Percentiles rank a stretch among this genome's conserved stretches.
phyloP scores from a whole-genome alignment of 2,888 invertebrate species.

The Dryomyza anilis region DNA sequence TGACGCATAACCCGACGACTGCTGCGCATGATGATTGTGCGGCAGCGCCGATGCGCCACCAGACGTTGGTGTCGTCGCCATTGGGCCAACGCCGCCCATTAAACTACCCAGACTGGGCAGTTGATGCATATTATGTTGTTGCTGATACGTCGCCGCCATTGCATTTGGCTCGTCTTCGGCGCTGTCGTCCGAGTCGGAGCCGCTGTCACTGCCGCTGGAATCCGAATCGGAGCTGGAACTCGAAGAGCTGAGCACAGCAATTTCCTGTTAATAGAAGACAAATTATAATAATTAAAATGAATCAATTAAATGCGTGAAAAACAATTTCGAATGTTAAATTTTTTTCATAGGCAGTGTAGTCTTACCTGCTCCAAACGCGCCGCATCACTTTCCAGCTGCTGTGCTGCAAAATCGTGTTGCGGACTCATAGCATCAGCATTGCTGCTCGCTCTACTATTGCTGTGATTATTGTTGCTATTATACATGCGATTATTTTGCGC shows the following conservation, averaged over 20 bases:
- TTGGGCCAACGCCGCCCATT: slow-evolving; percentile 46
- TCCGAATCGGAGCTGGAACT: slow-evolving; percentile 59
- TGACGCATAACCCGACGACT: slow-evolving; percentile 49
- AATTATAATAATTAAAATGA: neutral
- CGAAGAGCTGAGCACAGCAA: slow-evolving; percentile 57
- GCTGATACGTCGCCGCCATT: slow-evolving; percentile 30
- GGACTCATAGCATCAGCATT: slow-evolving; percentile 40
- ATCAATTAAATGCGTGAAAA: neutral
- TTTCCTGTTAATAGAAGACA: slow-evolving; percentile 53
- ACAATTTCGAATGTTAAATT: neutral
- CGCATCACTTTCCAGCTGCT: slow-evolving; percentile 53
- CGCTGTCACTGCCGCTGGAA: slow-evolving; percentile 59
- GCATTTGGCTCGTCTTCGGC: slow-evolving; percentile 48
- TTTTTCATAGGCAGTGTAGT: neutral
- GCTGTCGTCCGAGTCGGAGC: slow-evolving; percentile 59
- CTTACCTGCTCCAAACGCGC: slow-evolving; percentile 55
- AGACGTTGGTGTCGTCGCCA: slow-evolving; percentile 41
- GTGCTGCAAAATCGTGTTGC: slow-evolving; percentile 44
- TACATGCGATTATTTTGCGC: slow-evolving; percentile 24
- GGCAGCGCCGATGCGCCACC: slow-evolving; percentile 35
- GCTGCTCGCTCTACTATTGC: slow-evolving; percentile 33
- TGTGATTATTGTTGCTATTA: slow-evolving; percentile 26
- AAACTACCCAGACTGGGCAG: slow-evolving; percentile 50
- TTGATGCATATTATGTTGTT: slow-evolving; percentile 47
- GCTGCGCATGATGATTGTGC: slow-evolving; percentile 36